phyloP scores from a whole-genome alignment of 2,888 invertebrate species.

The Glaucopsyche alexis region DNA sequence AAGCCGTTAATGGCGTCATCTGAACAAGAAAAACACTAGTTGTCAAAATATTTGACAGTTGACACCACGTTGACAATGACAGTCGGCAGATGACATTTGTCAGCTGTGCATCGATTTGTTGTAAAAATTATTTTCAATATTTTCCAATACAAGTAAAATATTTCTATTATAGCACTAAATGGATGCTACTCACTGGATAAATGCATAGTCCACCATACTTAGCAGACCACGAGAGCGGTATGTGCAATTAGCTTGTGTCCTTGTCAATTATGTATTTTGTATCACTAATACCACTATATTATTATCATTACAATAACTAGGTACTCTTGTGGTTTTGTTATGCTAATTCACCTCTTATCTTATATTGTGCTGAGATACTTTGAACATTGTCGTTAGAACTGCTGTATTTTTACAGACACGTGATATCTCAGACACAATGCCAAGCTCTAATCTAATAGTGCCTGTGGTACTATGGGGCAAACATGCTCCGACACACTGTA shows the following conservation, averaged over 20 bases:
- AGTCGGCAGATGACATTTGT: constrained; percentile 35
- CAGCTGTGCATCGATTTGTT: constrained; percentile 31
- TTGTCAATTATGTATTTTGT: not conserved
- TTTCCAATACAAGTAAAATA: not conserved
- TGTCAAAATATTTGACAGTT: not conserved
- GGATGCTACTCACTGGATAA: not conserved
- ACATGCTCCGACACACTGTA: constrained; percentile 97
- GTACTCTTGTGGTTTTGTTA: constrained; percentile 40
- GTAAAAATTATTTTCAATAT: constrained; percentile 3
- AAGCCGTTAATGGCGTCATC: too few relatives aligned
- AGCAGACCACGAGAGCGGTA: not conserved
- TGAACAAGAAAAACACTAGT: too few relatives aligned
- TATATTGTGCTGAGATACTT: not conserved
- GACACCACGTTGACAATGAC: constrained; percentile 23
- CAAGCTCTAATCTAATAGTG: constrained; percentile 94
- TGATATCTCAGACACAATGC: constrained; percentile 72
- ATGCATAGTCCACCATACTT: not conserved
- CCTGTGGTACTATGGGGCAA: constrained; percentile 99
- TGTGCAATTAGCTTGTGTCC: not conserved
- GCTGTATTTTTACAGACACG: not conserved
- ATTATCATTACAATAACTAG: constrained; percentile 31
- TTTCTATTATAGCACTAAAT: not conserved
- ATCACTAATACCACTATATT: not conserved
- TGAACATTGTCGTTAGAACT: not conserved
- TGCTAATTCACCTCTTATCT: constrained; percentile 46